A percentile compares a stretch with the other conserved stretches of the same genome.
phyloP scores from a whole-genome alignment of 2,888 invertebrate genomes.

The Tuta absoluta region DNA sequence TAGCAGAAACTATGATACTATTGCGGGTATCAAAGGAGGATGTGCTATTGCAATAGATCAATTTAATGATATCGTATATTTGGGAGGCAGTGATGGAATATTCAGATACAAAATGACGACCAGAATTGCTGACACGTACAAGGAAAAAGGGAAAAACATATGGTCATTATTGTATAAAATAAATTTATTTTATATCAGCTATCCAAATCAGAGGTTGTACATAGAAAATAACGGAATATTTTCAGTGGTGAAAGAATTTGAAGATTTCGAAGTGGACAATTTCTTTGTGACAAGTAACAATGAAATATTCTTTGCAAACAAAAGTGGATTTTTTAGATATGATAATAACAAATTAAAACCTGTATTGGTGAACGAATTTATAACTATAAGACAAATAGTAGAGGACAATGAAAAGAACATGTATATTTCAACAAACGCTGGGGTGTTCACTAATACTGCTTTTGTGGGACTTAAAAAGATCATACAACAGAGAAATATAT shows the following conservation, averaged over 20 bases:
- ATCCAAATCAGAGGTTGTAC: conserved; percentile 60
- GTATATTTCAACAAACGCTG: conserved; percentile 58
- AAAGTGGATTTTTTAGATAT: conserved; percentile 56
- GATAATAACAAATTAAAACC: conserved; percentile 41
- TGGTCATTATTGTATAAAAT: conserved; percentile 58
- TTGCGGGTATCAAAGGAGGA: conserved; percentile 59
- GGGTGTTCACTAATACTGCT: conserved; percentile 43
- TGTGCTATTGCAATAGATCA: conserved; percentile 61
- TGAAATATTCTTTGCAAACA: conserved; percentile 57
- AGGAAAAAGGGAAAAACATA: conserved; percentile 57
- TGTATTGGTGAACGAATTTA: conserved; percentile 47
- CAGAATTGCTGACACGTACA: conserved; percentile 56
- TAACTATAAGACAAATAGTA: conserved; percentile 57
- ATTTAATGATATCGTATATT: conserved; percentile 52
- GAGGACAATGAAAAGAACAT: conserved; percentile 58
- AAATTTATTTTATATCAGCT: conserved; percentile 62
- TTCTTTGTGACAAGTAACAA: conserved; percentile 49
- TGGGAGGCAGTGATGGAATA: conserved; percentile 66
- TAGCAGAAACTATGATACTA: conserved; percentile 48
- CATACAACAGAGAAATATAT: conserved; percentile 49
- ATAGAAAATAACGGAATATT: conserved; percentile 60
- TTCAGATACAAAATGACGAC: conserved; percentile 61
- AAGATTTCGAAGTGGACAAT: conserved; percentile 56
- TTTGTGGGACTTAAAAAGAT: conserved; percentile 48
- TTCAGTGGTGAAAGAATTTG: conserved; percentile 56